Evolutionary conservation across 2,888 invertebrate genomes (phyloP).

Genomic region (Bombyx huttoni): DNA sequence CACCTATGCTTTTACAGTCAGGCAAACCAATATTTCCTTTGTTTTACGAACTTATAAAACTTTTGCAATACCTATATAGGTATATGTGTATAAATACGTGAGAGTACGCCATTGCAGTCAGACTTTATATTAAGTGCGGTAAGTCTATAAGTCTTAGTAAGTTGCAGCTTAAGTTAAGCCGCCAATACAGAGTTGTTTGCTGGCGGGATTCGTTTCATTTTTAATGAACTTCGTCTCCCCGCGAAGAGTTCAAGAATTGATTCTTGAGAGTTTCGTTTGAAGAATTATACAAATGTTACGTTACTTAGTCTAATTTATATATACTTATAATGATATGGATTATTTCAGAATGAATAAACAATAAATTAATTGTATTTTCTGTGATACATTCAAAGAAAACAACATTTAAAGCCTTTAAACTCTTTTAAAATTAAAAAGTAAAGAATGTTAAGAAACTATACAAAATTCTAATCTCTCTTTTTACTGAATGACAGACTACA

Average conservation of each 20-base stretch:
- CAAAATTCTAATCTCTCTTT: too few relatives aligned
- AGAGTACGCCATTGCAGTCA: constrained; percentile 9
- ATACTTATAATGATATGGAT: too few relatives aligned
- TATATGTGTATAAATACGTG: constrained; percentile 7
- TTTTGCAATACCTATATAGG: neutral
- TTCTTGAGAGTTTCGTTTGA: constrained; percentile 15
- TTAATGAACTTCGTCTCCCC: constrained; percentile 25
- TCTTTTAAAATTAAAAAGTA: too few relatives aligned
- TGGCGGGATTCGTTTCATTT: constrained; percentile 23
- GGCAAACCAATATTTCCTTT: neutral
- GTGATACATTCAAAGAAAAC: too few relatives aligned
- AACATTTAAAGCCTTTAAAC: too few relatives aligned
- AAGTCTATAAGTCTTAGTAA: constrained; percentile 26
- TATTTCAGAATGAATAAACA: too few relatives aligned
- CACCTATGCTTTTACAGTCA: neutral
- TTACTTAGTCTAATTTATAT: too few relatives aligned
- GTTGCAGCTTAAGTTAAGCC: constrained; percentile 24
- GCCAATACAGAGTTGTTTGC: constrained; percentile 21
- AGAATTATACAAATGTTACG: neutral
- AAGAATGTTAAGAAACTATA: too few relatives aligned
- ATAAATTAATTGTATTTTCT: too few relatives aligned
- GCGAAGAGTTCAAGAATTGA: constrained; percentile 15
- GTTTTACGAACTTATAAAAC: constrained; percentile 1
- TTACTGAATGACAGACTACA: too few relatives aligned
- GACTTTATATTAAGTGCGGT: constrained; percentile 15